Evolutionary conservation across 2,113 vertebrate species (phyloP), one percentile per base, ranked within the genome.

Genomic region (Phodopus roborovskii): DNA sequence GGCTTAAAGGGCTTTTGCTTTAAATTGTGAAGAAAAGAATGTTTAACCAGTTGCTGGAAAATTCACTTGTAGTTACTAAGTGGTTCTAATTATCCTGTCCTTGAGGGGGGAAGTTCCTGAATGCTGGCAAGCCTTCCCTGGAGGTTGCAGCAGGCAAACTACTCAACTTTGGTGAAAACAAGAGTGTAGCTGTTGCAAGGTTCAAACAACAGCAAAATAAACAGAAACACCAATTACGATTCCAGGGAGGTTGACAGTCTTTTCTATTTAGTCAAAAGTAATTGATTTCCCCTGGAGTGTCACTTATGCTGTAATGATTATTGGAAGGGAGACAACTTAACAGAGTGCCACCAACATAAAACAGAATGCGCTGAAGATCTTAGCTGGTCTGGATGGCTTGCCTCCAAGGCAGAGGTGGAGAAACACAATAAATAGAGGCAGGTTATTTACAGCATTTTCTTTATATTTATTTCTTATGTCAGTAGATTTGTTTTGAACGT

Each of bases 231-330:
- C 92, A 94, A 91, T 98, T 98, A 97, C 90, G 90, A 98, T 97
- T 97, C 86, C n/a, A 94, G 50, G 53, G 24, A 83, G 87, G 64
- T 56, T 81, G 64, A 94, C 64, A 82, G 90, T 96, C 92, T 96
- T 98, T 98, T 97, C 90, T 97, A 87, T 98, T 98, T 95, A 96
- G 95, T 93, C 77, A 94, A 95, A 94, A 98, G 97, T 91, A 98
- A 97, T 92, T 97, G 92, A 98, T 98, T 98, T 98, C 91, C 92
- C 95, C 95, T 97, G 96, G 94, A 97, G 96, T 97, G 95, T 97
- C 94, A 95, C 96, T 98, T 98, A 90, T 9, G 88, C 87, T 92
- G 48, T 95, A 98, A 98, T 94, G 97, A 98, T 98, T 96, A 98
- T 96, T 98, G 92, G 96, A 97, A 79, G 0, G 68, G 90, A 96